These are phyloP conservation scores for Cerastis leucographa DNA, from an alignment of 2,888 invertebrate genomes.

Conservation along the genomic window DNA sequence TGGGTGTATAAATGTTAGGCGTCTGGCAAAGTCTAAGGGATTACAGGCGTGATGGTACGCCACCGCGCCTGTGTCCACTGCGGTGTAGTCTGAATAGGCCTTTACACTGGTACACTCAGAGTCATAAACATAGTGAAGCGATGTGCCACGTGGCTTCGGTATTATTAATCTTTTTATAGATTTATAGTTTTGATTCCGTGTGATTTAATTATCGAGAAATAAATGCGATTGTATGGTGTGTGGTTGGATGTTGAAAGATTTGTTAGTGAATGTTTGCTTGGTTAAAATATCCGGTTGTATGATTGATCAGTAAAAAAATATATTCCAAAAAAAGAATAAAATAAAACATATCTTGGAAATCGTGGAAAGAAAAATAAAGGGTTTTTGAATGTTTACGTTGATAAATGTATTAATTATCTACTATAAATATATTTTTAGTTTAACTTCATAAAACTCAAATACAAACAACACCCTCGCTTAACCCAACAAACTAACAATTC, in stretches of 20 bases:
- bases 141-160: slow-evolving; percentile 58
- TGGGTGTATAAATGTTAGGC: neutral
- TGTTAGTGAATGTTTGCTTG: neutral
- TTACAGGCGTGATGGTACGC: neutral
- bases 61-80: slow-evolving; percentile 20
- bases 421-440: neutral
- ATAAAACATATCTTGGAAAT: neutral
- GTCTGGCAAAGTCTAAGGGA: neutral
- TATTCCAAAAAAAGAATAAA: neutral
- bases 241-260: slow-evolving; percentile 19
- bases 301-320: neutral
- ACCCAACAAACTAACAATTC: slow-evolving; percentile 23
- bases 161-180: slow-evolving; percentile 59
- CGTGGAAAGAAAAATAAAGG: neutral
- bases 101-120: slow-evolving; percentile 30
- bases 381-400: too few relatives aligned
- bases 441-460: slow-evolving; percentile 7
- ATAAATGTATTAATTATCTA: too few relatives aligned
- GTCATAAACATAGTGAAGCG: slow-evolving; percentile 52
- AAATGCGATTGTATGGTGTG: slow-evolving; percentile 23
- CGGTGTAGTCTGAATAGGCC: slow-evolving; percentile 45
- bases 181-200: slow-evolving; percentile 54
- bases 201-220: slow-evolving; percentile 38
- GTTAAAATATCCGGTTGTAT: neutral
- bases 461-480: neutral